Evolutionary conservation across 2,113 vertebrate species (phyloP), one percentile per base, ranked within the genome.

Genomic region (Amia ocellicauda): DNA sequence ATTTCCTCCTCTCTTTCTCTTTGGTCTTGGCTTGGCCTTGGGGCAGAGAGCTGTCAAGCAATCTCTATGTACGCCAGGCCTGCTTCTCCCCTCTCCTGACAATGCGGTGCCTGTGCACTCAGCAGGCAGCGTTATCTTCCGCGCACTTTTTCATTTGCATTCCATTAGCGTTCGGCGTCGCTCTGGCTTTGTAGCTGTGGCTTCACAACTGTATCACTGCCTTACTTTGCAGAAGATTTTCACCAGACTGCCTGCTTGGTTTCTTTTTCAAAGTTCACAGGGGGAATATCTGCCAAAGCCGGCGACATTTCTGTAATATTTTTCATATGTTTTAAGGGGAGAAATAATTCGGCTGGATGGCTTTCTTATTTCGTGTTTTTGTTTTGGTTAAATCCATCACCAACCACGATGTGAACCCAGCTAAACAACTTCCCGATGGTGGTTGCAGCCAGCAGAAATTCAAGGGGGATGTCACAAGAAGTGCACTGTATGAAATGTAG

Each of bases 101-200:
- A 65, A 36, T 40, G 17, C 58, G 7, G 22, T 7, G 42, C 13
- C 26, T 60, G 24, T 59, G 55, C 20, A 22, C 69, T 74, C 60
- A 63, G 64, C 55, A 9, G 58, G 67, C 58, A 51, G 60, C 62
- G 31, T 74, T 69, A 75, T 76, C 74, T 69, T 70, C 67, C 66
- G 54, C 50, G 66, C 55, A 64, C 28, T 49, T 66, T 65, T 54
- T 69, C 17, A 75, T 79, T 69, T 75, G 67, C 71, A 79, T 79
- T 56, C 65, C 67, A 72, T 70, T 64, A 64, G 54, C 72, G 63
- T 28, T 31, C 28, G 20, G 17, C 11, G 7, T 28, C 31, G 22
- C n/a, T 27, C 23, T 36, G 45, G 64, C 64, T 47, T 47, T 47
- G 7, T 10, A 23, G 57, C 45, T 28, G 4, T 41, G 10, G 36